Base-by-base conservation (phyloP, 2,888 invertebrate species). In the Rhagonycha lutea region DNA sequence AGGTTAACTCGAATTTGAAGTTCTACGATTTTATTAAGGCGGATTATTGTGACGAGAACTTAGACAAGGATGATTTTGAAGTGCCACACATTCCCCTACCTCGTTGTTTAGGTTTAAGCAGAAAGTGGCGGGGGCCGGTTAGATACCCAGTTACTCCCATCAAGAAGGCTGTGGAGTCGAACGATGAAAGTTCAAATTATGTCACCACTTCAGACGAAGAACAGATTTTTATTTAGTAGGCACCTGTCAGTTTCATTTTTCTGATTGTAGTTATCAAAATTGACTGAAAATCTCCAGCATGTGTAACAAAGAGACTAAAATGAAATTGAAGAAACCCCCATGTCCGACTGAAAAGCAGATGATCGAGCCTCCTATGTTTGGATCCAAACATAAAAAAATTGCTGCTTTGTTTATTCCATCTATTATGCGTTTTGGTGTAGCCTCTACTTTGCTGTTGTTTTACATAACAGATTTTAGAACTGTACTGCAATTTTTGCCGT, bases 121-220 rank as follows among this genome's bases (percentile, higher is more conserved):
- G 92, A 80, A 89, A 89, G 79, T 92, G 92, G 91, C 82, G 90
- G 68, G 92, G 92, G 0, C 92, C 92, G 18, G 91, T 92, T 0
- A 87, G 89, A 79, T 92, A 92, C 85, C 92, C 92, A 3, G 92
- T 92, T 7, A 92, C 92, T 32, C 92, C 92, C 62, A 89, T 91
- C 72, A 92, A 92, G 82, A 86, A 86, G 80, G 82, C 69, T 70
- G 63, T 78, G 10, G 76, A 68, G 10, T 61, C 69, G 23, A 74
- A 82, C 63, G 86, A 87, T 68, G 87, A 87, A 75, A 88, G 88
- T 84, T 85, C 88, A 79, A 87, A 87, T 86, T 89, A 89, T 86
- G 89, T 90, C 79, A 83, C 83, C 28, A 85, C 83, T 81, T 91
- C 91, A 1, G 91, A 92, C 83, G 91, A 92, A 83, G 92, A 92